These are phyloP conservation scores for Chunga burmeisteri DNA, from an alignment of 2,113 vertebrate genomes.

Conservation along the genomic window DNA sequence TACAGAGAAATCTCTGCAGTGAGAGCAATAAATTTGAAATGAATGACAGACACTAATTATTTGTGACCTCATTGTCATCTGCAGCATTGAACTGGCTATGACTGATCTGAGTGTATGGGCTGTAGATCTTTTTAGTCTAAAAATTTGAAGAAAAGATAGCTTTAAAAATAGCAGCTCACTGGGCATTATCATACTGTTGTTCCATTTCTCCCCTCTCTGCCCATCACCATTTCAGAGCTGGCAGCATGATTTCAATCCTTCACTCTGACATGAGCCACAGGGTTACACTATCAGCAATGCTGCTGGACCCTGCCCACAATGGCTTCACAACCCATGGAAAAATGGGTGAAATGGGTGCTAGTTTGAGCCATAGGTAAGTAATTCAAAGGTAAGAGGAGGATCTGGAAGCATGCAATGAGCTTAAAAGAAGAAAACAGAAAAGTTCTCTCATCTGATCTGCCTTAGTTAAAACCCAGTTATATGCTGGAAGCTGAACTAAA, in stretches of 20 bases:
- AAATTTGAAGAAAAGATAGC: background rate
- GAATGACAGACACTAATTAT: slow-evolving; percentile 45
- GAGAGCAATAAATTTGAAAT: slow-evolving; percentile 23
- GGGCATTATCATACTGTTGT: background rate
- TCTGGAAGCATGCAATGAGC: background rate
- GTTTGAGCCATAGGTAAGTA: background rate
- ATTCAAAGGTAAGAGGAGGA: background rate
- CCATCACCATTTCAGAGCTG: background rate
- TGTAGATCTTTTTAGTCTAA: background rate
- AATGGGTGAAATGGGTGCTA: background rate
- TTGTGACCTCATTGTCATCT: slow-evolving; percentile 57
- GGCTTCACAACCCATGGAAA: background rate
- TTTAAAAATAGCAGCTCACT: background rate
- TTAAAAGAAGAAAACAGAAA: background rate
- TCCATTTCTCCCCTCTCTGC: background rate
- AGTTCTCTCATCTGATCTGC: background rate
- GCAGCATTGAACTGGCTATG: background rate
- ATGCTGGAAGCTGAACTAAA: background rate
- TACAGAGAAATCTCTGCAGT: slow-evolving; percentile 13
- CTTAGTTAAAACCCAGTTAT: background rate
- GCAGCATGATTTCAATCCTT: background rate
- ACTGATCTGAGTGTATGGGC: background rate
- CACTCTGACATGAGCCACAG: background rate
- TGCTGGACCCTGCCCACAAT: background rate
- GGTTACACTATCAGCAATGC: background rate